Evolutionary conservation across 53 echinoderm and acorn worm genomes (phyloP), one percentile per base, ranked within the genome.

Genomic region (Temnopleurus reevesii): DNA sequence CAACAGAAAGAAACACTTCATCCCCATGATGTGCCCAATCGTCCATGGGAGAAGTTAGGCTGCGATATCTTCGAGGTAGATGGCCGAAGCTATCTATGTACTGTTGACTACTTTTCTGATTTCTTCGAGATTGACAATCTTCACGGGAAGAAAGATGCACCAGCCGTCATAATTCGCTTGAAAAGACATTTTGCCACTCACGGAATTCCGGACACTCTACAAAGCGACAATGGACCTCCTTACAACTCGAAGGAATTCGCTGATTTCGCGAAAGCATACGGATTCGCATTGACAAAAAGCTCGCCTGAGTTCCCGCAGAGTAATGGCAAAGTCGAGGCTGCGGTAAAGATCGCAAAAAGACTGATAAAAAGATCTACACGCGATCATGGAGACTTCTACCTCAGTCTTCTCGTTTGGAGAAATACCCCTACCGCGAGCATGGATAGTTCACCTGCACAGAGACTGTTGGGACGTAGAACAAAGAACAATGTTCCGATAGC

Each of bases 41-140:
- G 89, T 12, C 93, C 89, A 3, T 93, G 91, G 85, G 46, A 91
- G 53, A 89, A 93, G 45, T 76, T 91, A 33, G 85, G 93, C 45
- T 29, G 36, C n/a, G 93, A 93, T 47, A 46, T 91, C 12, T 92
- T 89, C 84, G 84, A 77, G 31, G 13, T 94, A 4, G 41, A 45
- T 23, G 89, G 63, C 21, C 46, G 38, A 15, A 80, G 81, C 55
- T 92, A 90, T 29, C 31, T 91, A 3, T 93, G 93, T 34, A 89
- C 66, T 4, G 91, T 93, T 2, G 93, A 93, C 81, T 91, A 93
- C 30, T 91, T 71, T 46, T 91, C 89, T 2, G 91, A 93, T 59
- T 84, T n/a, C n/a, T 91, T 93, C 45, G 89, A 93, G 84, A 89
- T 93, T 63, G 93, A 93, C 51, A 53, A 89, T 18, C 76, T 93